Evolutionary conservation across 2,797 vertebrate genomes (phyloP), one percentile per base, ranked within the genome.

Genomic region (Bradypodion ventrale): DNA sequence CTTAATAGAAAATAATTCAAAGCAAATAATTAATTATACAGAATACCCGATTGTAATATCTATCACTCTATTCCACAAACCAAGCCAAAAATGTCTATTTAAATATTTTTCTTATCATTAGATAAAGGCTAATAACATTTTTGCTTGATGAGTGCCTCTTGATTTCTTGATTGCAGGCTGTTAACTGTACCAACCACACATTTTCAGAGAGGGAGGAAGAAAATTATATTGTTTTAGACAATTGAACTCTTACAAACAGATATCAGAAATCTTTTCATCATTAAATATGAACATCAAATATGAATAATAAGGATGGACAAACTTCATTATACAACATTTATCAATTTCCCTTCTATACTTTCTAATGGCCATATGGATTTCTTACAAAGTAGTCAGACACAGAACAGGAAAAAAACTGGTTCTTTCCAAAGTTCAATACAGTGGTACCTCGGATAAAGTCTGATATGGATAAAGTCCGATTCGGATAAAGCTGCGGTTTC

Each of bases 21-120:
- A 83, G 65, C 75, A 83, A 77, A 60, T 78, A 32, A 69, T 76
- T 69, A 59, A 83, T 60, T 25, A 69, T 60, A 15, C 52, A 35
- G 77, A 69, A 68, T 78, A 21, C 29, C 82, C 70, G 19, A 70
- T 42, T 77, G 60, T 70, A 59, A 44, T 29, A 32, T 74, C 37
- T 70, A 44, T 77, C 63, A 8, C 12, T 25, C 37, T 46, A n/a
- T 29, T 69, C 40, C n/a, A 4, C 5, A 32, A 56, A 46, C 37
- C 35, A 32, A 40, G 29, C 82, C 82, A 44, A 76, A 69, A 29
- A 70, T 70, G 49, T 40, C 65, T 21, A 3, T 44, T 16, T 25
- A 56, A 62, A 66, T 42, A 69, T 42, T 83, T 83, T 70, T 29
- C 13, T 60, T 69, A 13, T 27, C 12, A 62, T 83, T 12, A 7